Evolutionary conservation across 37 sponge, comb jelly and placozoan genomes (phyloP), one percentile per base, ranked within the genome.

Genomic region (Diacarnus erythraeanus): DNA sequence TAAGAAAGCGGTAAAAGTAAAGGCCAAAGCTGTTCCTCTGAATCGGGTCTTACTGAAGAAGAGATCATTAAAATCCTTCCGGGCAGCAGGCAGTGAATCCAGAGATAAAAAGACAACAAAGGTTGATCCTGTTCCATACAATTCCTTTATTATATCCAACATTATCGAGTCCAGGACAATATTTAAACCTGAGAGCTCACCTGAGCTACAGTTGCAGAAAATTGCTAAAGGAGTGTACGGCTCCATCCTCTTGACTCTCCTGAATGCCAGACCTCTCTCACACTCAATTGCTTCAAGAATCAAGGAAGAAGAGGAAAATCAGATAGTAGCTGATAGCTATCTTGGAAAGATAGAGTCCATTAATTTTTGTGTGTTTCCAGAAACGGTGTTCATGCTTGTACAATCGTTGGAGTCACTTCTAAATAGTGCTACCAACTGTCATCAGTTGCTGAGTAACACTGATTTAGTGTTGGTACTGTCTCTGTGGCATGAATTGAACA

Each of bases 141-240:
- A 37, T 39, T 38, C 83, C 17, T 91, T 65, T 67, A 78, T 91
- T 74, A 82, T 91, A 33, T 82, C 83, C 12, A 80, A 33, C 36
- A 29, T 71, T 21, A 59, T 86, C 10, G 91, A 91, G 41, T 47
- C 60, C 38, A 56, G 91, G 21, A 44, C 79, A 36, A 8, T 22
- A 51, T 34, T 29, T 51, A 67, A 51, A 1, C 39, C 76, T 0
- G 76, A 78, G 57, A 40, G 77, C 0, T 54, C 67, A 0, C 71
- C 83, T 2, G 91, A 91, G 71, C 31, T 79, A 18, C 69, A 74
- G 69, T 78, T 91, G 47, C 91, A 91, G 76, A 29, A 42, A 3
- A 26, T 81, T 29, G 72, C 77, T 23, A 41, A 42, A 36, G 27
- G 26, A 25, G 51, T 74, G 20, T 87, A 87, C 57, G 64, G 76